Evolutionary conservation across 2,888 invertebrate species (phyloP).

Genomic region (Ormyrus labotus): DNA sequence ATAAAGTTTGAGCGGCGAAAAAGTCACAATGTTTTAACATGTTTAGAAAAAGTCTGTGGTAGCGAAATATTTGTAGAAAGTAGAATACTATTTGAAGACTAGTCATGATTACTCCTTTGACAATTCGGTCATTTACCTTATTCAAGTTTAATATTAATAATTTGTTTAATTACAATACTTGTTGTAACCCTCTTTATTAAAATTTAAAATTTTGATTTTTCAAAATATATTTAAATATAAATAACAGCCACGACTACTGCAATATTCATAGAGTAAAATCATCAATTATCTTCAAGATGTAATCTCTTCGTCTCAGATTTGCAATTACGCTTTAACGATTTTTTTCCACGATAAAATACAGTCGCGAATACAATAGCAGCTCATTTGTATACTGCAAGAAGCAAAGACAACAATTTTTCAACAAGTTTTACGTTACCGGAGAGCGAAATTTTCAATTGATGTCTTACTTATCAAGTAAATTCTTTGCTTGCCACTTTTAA

Average conservation of each 20-base stretch:
- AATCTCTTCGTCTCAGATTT: slow-evolving; percentile 51
- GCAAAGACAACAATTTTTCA: slow-evolving; percentile 9
- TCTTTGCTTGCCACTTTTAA: slow-evolving; percentile 23
- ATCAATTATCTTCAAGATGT: slow-evolving; percentile 48
- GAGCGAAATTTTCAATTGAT: background rate
- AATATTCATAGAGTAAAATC: too few relatives aligned
- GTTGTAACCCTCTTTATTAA: background rate
- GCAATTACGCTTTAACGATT: slow-evolving; percentile 64
- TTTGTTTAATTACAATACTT: background rate
- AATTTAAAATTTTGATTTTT: background rate
- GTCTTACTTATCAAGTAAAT: slow-evolving; percentile 10
- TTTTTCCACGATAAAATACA: slow-evolving; percentile 38
- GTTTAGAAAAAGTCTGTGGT: slow-evolving; percentile 47
- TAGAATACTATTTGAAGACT: slow-evolving; percentile 68
- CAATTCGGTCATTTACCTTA: slow-evolving; percentile 41
- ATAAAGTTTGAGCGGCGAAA: background rate
- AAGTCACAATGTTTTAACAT: slow-evolving; percentile 13
- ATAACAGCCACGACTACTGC: too few relatives aligned
- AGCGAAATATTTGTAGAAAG: slow-evolving; percentile 51
- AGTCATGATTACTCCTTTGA: slow-evolving; percentile 64
- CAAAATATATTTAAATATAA: slow-evolving; percentile 41
- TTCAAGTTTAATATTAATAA: background rate
- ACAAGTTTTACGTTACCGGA: slow-evolving; percentile 8
- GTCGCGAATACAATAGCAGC: slow-evolving; percentile 32
- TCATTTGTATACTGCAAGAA: slow-evolving; percentile 39